Base-by-base conservation (phyloP, 2,888 invertebrate species). In the Piscicola geometra region DNA sequence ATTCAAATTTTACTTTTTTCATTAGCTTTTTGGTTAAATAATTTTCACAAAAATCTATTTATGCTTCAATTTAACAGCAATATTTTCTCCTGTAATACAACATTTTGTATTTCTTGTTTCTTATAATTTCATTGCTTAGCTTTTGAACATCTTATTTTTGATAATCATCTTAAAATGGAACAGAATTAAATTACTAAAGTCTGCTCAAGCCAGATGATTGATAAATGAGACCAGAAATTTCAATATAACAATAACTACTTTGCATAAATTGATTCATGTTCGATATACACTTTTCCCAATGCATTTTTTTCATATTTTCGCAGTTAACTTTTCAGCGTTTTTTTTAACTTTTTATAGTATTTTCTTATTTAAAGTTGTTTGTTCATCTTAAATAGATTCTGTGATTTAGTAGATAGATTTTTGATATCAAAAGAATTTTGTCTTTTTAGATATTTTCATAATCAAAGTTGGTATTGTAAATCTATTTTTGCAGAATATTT, bases 401-500 rank as follows among this genome's bases (percentile, higher is more conserved):
- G 71, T 71, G 71, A 71, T 71, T 71, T 71, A 71, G 71, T 71
- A 71, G 71, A 32, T 71, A 71, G 71, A 50, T 71, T 71, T 71
- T 71, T 71, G 50, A 71, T 71, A 71, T 71, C 71, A 71, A 33
- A 71, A 52, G 71, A 71, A 71, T 71, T 71, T 71, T 33, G 50
- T 71, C 71, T 30, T 71, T 56, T 71, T 71, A 71, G 71, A 71
- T 71, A 71, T 71, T 71, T 71, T 71, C 71, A 71, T 71, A 71
- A 71, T 71, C 71, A 52, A 71, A 71, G 71, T 71, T 71, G 71
- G 71, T 71, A 71, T 71, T 71, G 71, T 71, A 50, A 71, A 71
- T 71, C 71, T 71, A 71, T 71, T 71, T 69, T 69, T 69, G 69
- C 69, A 69, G 47, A 69, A 69, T 35, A 41, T 69, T 71, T 71